phyloP scores from a whole-genome alignment of 2,113 vertebrate species.

The Alethe diademata region DNA sequence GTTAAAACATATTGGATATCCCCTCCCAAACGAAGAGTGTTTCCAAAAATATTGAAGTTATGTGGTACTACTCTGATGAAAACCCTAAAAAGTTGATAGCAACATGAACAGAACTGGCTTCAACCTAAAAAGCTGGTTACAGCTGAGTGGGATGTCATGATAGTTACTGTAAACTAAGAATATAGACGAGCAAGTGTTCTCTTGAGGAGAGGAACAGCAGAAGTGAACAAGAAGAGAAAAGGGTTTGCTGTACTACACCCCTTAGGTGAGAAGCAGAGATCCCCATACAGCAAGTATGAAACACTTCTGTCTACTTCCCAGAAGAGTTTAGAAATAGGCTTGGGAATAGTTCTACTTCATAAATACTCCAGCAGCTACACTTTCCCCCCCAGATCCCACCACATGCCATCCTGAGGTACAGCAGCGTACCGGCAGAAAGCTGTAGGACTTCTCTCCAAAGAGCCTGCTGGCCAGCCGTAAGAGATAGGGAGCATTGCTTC shows the following conservation, averaged over 20 bases:
- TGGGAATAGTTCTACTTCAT: not conserved
- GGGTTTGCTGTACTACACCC: not conserved
- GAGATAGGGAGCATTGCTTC: constrained; percentile 72
- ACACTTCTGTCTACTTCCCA: not conserved
- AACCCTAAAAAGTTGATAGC: not conserved
- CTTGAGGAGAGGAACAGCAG: not conserved
- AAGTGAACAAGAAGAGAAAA: not conserved
- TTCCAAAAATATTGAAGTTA: not conserved
- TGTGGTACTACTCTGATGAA: not conserved
- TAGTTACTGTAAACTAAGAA: not conserved
- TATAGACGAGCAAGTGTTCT: not conserved
- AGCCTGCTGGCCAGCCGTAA: constrained; percentile 86
- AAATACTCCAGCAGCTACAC: not conserved
- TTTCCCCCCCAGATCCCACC: not conserved
- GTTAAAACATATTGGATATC: not conserved
- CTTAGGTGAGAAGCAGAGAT: not conserved
- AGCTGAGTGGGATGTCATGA: not conserved
- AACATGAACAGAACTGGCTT: not conserved
- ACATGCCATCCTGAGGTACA: not conserved
- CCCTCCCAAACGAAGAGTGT: not conserved
- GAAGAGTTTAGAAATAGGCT: not conserved
- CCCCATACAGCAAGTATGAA: accelerated
- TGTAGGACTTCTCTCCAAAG: constrained; percentile 84
- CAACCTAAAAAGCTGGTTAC: not conserved
- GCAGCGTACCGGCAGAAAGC: constrained; percentile 80